Evolutionary conservation across 2,888 invertebrate genomes (phyloP).

Genomic region (Bellardia bayeri): DNA sequence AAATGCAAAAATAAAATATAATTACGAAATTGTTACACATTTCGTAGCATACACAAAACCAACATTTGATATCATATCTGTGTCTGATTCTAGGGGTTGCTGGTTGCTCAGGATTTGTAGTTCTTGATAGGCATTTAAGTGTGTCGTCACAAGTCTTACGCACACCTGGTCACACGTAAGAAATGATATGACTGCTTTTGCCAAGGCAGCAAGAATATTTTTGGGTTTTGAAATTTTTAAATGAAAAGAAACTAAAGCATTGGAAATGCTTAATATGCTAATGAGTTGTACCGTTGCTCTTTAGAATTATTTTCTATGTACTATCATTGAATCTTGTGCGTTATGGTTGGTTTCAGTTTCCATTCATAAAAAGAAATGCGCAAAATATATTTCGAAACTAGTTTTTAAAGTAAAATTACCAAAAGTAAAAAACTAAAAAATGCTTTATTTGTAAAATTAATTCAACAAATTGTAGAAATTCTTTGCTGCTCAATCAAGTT

Average conservation of each 20-base stretch:
- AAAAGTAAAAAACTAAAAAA: no score
- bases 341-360: conserved; percentile 29
- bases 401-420: not conserved
- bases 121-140: conserved; percentile 68
- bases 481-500: no score
- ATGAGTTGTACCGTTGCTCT: conserved; percentile 24
- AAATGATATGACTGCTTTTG: conserved; percentile 58
- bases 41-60: conserved; percentile 4
- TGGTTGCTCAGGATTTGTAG: not conserved
- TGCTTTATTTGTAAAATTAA: no score
- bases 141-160: conserved; percentile 79
- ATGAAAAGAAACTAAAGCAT: not conserved
- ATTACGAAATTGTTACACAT: conserved; percentile 70
- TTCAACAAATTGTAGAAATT: no score
- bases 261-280: conserved; percentile 58
- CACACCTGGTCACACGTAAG: conserved; percentile 81
- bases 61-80: conserved; percentile 64
- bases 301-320: not conserved
- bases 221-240: conserved; percentile 12
- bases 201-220: conserved; percentile 14
- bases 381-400: not conserved
- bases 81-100: conserved; percentile 46
- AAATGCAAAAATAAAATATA: conserved; percentile 67
- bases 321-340: conserved; percentile 30
- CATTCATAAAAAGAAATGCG: conserved; percentile 20